Evolutionary conservation across 92 coral and sea anemone species (phyloP), one percentile per base, ranked within the genome.

Genomic region (Epizoanthus scotinus): DNA sequence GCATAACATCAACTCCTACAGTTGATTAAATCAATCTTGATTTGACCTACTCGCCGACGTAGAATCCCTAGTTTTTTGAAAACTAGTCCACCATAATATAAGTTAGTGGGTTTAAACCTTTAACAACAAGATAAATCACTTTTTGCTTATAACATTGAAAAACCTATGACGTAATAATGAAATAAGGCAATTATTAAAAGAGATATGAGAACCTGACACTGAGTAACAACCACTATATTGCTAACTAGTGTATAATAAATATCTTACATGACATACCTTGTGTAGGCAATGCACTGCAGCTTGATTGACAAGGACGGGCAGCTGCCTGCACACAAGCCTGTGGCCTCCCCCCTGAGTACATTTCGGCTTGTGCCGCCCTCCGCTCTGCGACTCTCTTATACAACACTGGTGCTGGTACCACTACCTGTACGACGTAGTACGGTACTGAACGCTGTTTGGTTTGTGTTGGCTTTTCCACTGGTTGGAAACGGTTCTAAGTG

Each of bases 361-460:
- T 21, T 10, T 25, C 78, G 19, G 61, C 29, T 22, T 36, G 66
- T 3, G 80, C 67, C 10, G 81, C 68, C 44, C 81, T 52, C 38
- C 63, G 63, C 44, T 75, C 81, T 22, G 69, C 81, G 22, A 75
- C 50, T 20, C 68, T 59, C 36, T 63, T 55, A 36, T 75, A 75
- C 20, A 75, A 34, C 19, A 67, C 81, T 1, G 81, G 81, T 20
- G 81, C 81, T 8, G 81, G 81, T 31, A 75, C 67, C 21, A 75
- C 81, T 6, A 75, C 81, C 22, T 34, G 40, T 6, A 34, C 40
- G 40, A 75, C 68, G 49, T 75, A 75, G 68, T 75, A 75, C 7
- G 81, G 81, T 20, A 75, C 18, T 5, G 81, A 38, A 15, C 67
- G 60, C 9, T 8, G 21, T 22, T 63, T 75, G 56, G 54, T 1